Evolutionary conservation across 1,140 invertebrate genomes (phyloP), one percentile per base, ranked within the genome.

Genomic region (Dysdera silvatica): DNA sequence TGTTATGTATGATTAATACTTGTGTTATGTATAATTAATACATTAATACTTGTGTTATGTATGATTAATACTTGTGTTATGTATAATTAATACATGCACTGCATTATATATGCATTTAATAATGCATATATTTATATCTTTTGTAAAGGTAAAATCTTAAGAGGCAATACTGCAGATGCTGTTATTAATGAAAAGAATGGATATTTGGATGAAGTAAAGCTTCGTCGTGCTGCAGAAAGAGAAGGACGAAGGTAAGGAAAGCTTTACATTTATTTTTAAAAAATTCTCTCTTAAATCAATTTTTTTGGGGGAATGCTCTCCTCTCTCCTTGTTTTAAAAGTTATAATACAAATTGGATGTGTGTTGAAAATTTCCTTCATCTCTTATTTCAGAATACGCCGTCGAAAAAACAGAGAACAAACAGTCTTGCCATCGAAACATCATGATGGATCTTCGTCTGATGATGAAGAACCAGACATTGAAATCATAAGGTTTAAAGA

Each of bases 361-460:
- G 23, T 45, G 7, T 10, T 45, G 16, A 45, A 45, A 45, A 45
- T 14, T 45, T 45, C 23, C 18, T 45, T 45, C 41, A n/a, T 60
- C 23, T 55, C 12, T 43, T 58, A 14, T 70, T 74, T 20, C 54
- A 78, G 90, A 69, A 88, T 87, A 23, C 79, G 89, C 66, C 77
- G 90, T 31, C 79, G 90, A 67, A 80, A 86, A 73, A 82, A 81
- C 4, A 77, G 89, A 66, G 86, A 89, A 75, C 65, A 72, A 16
- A 76, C 78, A 61, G 73, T 74, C 18, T 73, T 78, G 24, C 77
- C 76, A 23, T 71, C 75, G n/a, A 79, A 82, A 33, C 94, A 96
- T 73, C 83, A 89, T 59, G 93, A 98, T 74, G 94, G 94, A 1
- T 87, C 95, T 82, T 95, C 91, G n/a, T 94, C 91, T 70, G 95